phyloP scores from a whole-genome alignment of 92 coral and sea anemone species.

The Blastomussa wellsi region DNA sequence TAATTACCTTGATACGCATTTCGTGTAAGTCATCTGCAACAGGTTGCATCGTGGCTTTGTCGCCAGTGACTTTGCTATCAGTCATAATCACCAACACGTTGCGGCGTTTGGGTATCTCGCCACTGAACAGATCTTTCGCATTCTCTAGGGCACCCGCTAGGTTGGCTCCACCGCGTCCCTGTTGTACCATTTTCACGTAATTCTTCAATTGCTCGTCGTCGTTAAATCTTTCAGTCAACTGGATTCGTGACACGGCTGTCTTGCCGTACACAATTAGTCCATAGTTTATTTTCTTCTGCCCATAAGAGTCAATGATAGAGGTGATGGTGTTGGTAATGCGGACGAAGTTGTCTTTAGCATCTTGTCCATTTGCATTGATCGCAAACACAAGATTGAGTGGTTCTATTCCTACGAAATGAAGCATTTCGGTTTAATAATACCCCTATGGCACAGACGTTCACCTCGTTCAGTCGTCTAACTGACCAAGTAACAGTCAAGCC shows the following conservation, averaged over 20 bases:
- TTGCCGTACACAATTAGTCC: slow-evolving; percentile 77
- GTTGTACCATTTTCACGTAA: slow-evolving; percentile 53
- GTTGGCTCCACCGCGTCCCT: slow-evolving; percentile 59
- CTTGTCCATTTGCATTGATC: slow-evolving; percentile 78
- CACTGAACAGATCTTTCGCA: slow-evolving; percentile 60
- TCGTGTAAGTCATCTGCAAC: slow-evolving; percentile 40
- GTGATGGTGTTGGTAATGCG: slow-evolving; percentile 72
- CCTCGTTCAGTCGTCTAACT: no score
- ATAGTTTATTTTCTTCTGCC: slow-evolving; percentile 71
- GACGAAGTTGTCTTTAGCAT: slow-evolving; percentile 54
- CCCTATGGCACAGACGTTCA: no score
- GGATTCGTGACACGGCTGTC: slow-evolving; percentile 60
- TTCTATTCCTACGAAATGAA: slow-evolving; percentile 36
- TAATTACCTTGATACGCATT: slow-evolving; percentile 65
- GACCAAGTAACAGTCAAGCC: no score
- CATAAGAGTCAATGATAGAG: slow-evolving; percentile 82
- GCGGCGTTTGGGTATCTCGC: slow-evolving; percentile 56
- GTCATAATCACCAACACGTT: slow-evolving; percentile 79
- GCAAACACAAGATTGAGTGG: slow-evolving; percentile 81
- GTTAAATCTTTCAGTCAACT: slow-evolving; percentile 66
- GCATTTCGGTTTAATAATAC: neutral
- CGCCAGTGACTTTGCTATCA: slow-evolving; percentile 72
- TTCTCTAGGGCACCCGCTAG: slow-evolving; percentile 67
- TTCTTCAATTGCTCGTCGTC: slow-evolving; percentile 64
- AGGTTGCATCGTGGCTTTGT: slow-evolving; percentile 6